phyloP scores from a whole-genome alignment of 2,113 vertebrate genomes.

The Muscicapa adusta region DNA sequence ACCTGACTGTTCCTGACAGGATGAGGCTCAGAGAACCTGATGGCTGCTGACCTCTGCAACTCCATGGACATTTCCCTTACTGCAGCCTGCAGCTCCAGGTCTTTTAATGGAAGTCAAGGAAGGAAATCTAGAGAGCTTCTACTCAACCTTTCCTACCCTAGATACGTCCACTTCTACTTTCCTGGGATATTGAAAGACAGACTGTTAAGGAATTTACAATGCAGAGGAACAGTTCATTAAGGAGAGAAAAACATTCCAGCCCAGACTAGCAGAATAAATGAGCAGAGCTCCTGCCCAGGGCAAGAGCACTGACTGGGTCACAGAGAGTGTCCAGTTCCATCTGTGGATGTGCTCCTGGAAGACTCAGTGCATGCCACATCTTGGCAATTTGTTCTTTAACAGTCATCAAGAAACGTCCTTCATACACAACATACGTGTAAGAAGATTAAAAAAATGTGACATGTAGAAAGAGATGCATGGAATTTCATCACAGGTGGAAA shows the following conservation, averaged over 20 bases:
- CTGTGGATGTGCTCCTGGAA: background rate
- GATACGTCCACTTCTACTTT: background rate
- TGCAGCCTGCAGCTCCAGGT: background rate
- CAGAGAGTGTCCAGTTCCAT: background rate
- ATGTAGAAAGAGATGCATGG: background rate
- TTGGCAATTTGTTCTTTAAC: background rate
- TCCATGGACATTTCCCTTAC: background rate
- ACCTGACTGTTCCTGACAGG: background rate
- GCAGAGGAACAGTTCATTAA: background rate
- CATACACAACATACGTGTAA: background rate
- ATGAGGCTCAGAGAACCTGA: fast-evolving
- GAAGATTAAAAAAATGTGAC: background rate
- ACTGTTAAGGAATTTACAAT: background rate
- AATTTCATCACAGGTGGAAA: background rate
- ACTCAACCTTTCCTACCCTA: background rate
- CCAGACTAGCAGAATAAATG: background rate
- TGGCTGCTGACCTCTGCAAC: background rate
- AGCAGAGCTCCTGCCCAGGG: background rate
- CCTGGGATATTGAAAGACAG: background rate
- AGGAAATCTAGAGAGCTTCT: background rate
- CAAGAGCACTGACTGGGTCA: background rate
- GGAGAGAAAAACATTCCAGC: background rate
- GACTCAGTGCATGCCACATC: background rate
- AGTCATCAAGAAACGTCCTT: background rate
- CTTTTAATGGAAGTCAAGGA: background rate